Evolutionary conservation across 92 coral and sea anemone species (phyloP).

Genomic region (Plumapathes pennacea): DNA sequence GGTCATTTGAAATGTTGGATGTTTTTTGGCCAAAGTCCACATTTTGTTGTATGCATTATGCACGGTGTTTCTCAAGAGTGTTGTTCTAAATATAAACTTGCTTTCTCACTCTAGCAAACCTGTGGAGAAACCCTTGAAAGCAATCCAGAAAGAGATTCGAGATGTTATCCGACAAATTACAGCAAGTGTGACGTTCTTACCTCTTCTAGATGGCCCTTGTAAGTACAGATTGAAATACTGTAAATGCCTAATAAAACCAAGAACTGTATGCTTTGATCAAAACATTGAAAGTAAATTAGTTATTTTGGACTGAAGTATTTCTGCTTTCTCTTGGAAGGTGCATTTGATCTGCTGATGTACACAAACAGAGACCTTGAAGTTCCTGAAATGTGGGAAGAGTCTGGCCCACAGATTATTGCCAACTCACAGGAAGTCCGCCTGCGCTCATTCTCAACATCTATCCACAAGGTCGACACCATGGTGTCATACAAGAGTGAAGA

Average conservation of each 20-base stretch:
- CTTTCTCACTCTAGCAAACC: slow-evolving; percentile 84
- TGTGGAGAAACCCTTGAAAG: slow-evolving; percentile 83
- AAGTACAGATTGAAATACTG: slow-evolving; percentile 23
- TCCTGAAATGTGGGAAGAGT: slow-evolving; percentile 97
- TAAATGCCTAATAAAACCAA: neutral
- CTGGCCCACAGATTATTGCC: slow-evolving; percentile 90
- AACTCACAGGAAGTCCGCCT: slow-evolving; percentile 96
- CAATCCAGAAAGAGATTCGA: slow-evolving; percentile 89
- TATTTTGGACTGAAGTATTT: no score
- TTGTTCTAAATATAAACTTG: neutral
- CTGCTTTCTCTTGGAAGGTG: slow-evolving; percentile 52
- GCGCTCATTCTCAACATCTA: slow-evolving; percentile 84
- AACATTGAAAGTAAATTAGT: neutral
- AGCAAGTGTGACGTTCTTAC: slow-evolving; percentile 96
- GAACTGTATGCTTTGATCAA: neutral
- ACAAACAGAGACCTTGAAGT: slow-evolving; percentile 87
- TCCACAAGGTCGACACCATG: slow-evolving; percentile 97
- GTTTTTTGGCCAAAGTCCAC: no score
- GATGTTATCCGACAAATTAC: slow-evolving; percentile 96
- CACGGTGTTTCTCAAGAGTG: no score
- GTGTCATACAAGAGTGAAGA: slow-evolving; percentile 95
- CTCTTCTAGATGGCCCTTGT: slow-evolving; percentile 93
- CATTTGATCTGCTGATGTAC: slow-evolving; percentile 93
- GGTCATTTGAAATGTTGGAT: no score
- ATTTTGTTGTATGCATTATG: no score